Evolutionary conservation across 2,113 vertebrate genomes (phyloP).

Genomic region (Zosterops borbonicus): DNA sequence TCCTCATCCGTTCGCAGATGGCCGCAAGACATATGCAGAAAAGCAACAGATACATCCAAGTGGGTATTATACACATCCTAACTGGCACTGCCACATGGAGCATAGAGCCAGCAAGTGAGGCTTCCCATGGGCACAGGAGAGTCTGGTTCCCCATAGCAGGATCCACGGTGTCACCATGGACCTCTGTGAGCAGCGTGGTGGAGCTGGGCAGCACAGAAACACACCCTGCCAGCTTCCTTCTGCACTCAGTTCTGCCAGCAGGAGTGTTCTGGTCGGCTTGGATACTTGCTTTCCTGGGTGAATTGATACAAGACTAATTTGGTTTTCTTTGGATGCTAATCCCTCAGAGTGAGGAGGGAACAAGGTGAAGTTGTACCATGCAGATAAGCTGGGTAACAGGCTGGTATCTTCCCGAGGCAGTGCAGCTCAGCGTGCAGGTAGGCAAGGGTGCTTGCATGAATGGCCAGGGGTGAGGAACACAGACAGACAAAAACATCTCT

Average conservation of each 20-base stretch:
- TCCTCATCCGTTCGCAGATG: background rate
- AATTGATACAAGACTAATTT: background rate
- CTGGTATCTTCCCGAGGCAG: background rate
- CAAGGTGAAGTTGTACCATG: background rate
- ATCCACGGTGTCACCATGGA: accelerated
- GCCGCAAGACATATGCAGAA: background rate
- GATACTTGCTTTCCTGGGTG: background rate
- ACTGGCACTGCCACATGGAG: background rate
- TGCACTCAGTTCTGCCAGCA: background rate
- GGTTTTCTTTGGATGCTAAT: background rate
- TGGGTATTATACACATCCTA: background rate
- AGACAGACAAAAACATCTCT: background rate
- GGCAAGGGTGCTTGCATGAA: background rate
- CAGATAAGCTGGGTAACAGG: background rate
- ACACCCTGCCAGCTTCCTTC: background rate
- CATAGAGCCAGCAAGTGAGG: accelerated
- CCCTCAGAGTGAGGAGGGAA: background rate
- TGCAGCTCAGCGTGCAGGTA: background rate
- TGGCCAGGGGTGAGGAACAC: background rate
- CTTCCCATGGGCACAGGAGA: background rate
- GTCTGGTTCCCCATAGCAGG: background rate
- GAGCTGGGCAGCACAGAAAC: background rate
- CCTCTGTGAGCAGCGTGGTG: background rate
- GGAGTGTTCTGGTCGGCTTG: background rate
- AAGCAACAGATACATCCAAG: background rate